Evolutionary conservation across 2,888 invertebrate genomes (phyloP).

Genomic region (Drosophila neonasuta): DNA sequence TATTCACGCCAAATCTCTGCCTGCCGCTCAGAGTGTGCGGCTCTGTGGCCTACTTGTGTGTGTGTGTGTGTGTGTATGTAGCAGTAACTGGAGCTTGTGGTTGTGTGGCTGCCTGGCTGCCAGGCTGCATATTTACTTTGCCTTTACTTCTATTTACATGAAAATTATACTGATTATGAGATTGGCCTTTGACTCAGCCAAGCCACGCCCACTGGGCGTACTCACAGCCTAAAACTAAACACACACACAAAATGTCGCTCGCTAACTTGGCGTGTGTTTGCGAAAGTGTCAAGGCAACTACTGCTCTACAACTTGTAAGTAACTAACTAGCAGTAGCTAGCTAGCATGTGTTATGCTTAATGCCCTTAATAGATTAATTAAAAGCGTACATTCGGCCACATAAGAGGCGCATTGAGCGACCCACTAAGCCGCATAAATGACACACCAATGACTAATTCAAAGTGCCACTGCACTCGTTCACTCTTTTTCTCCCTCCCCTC

Average conservation of each 20-base stretch:
- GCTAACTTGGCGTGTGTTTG: conserved; percentile 17
- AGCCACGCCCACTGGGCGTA: conserved; percentile 45
- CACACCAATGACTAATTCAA: conserved; percentile 39
- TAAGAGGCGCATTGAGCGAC: conserved; percentile 24
- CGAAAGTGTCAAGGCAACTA: conserved; percentile 25
- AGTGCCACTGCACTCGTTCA: conserved; percentile 23
- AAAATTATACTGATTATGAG: conserved; percentile 77
- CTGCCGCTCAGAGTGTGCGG: conserved; percentile 3
- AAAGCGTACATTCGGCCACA: conserved; percentile 22
- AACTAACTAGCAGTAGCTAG: conserved; percentile 1
- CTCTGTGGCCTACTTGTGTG: conserved; percentile 12
- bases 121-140: conserved; percentile 43
- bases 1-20: conserved; percentile 4
- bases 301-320: not conserved
- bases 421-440: conserved; percentile 28
- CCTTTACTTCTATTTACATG: conserved; percentile 60
- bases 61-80: not conserved
- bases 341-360: conserved; percentile 15
- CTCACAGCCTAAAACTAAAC: conserved; percentile 6
- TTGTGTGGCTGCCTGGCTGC: conserved; percentile 7
- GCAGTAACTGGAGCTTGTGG: conserved; percentile 4
- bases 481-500: too few species aligned
- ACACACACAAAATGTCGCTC: conserved; percentile 28
- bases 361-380: conserved; percentile 55
- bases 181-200: conserved; percentile 53